A percentile compares a stretch with the other conserved stretches of the same genome.
Conservation (phyloP, 2,888 invertebrate genomes). For the Lymantria dispar region DNA sequence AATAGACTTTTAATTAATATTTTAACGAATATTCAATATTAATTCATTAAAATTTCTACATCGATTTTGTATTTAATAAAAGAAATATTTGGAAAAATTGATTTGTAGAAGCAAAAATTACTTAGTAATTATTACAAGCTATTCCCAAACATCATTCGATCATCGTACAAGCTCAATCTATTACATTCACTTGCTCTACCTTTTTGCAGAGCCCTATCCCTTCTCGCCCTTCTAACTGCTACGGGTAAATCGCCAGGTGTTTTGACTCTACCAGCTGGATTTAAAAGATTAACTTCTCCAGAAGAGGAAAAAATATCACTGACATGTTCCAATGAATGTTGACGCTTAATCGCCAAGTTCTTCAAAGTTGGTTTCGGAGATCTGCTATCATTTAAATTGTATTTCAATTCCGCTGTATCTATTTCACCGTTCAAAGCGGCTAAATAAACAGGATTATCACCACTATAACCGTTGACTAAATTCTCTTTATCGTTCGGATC, state of each 20-base stretch:
- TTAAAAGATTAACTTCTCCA: slow-evolving; percentile 85
- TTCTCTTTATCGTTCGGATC: slow-evolving; percentile 76
- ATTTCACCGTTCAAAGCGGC: slow-evolving; percentile 71
- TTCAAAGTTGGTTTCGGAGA: slow-evolving; percentile 60
- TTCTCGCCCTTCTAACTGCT: slow-evolving; percentile 86
- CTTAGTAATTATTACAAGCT: slow-evolving; percentile 51
- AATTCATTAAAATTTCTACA: background rate
- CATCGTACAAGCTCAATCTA: slow-evolving; percentile 93
- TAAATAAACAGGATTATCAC: slow-evolving; percentile 71
- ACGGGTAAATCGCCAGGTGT: slow-evolving; percentile 92
- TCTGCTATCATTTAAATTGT: slow-evolving; percentile 44
- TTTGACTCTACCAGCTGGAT: slow-evolving; percentile 89
- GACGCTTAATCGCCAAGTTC: slow-evolving; percentile 73
- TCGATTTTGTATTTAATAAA: background rate
- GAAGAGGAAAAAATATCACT: slow-evolving; percentile 88
- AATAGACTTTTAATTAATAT: background rate
- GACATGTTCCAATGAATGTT: slow-evolving; percentile 89
- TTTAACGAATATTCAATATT: background rate
- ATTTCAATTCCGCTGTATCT: slow-evolving; percentile 49
- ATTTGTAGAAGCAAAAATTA: slow-evolving; percentile 5
- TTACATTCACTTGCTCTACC: slow-evolving; percentile 79
- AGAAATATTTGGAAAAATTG: background rate
- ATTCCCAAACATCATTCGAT: slow-evolving; percentile 91
- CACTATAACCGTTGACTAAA: slow-evolving; percentile 58
- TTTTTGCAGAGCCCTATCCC: slow-evolving; percentile 82